Base-by-base conservation (phyloP, 2,888 invertebrate species). In the Calephelis perditalis region DNA sequence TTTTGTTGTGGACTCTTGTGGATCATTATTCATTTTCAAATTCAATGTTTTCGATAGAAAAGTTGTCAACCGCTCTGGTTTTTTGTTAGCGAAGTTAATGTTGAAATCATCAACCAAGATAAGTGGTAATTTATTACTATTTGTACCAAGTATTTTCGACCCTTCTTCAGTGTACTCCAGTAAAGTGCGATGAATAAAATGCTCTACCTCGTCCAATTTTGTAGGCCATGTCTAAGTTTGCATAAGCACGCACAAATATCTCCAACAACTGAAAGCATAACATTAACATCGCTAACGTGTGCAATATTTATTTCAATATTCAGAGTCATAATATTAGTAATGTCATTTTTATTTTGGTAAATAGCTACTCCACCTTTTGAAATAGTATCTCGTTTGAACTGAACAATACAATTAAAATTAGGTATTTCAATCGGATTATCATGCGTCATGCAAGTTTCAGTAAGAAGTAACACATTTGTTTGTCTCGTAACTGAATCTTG, bases 371-470 rank as follows among this genome's bases (percentile, higher is more conserved):
- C 68, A 68, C 70, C 71, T 69, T 59, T 65, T 65, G 59, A 62
- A 66, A 70, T 66, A 63, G 60, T 66, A 63, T 65, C 65, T 68
- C 70, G 68, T 67, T 70, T 71, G 63, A 67, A 71, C 55, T 70
- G 65, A 62, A 65, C 67, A 67, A 71, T 69, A 65, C 69, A 71
- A 67, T 70, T 67, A 54, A 71, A 71, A 71, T 70, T 70, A 64
- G 68, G 68, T 65, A 70, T 68, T 62, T 66, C 65, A 65, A 66
- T 63, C 63, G 57, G 65, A 64, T 67, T 62, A 63, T 65, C 65
- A 68, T 57, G 62, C 63, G 62, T 63, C 67, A 66, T 65, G 62
- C 67, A 66, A 62, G 67, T 66, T 68, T 67, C 64, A 63, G 65
- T 62, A 65, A 68, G 67, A 67, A 67, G 63, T 65, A 66, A 66